phyloP scores from a whole-genome alignment of 2,888 invertebrate genomes.

The Smittia aterrima region DNA sequence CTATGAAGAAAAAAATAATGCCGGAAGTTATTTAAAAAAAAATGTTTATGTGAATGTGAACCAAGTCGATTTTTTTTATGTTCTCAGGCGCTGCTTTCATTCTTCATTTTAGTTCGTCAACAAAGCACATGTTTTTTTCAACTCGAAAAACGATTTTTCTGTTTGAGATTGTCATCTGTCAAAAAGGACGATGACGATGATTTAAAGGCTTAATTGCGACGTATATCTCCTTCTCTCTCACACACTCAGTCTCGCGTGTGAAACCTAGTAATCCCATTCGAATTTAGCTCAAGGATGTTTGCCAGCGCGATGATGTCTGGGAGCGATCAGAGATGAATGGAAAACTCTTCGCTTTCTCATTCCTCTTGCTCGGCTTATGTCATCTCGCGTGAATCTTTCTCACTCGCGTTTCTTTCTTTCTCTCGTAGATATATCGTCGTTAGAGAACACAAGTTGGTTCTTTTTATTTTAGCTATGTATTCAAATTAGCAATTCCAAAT shows the following conservation, averaged over 20 bases:
- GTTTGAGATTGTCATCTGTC: constrained; percentile 29
- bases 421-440: background rate
- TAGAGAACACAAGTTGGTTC: background rate
- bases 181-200: constrained; percentile 20
- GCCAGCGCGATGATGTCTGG: background rate
- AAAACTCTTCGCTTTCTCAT: background rate
- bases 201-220: background rate
- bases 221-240: background rate
- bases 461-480: constrained; percentile 5
- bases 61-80: constrained; percentile 20
- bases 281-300: constrained; percentile 40
- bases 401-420: background rate
- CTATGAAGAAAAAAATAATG: constrained; percentile 39
- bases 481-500: constrained; percentile 41
- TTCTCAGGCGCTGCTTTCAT: constrained; percentile 22
- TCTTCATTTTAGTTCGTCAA: background rate
- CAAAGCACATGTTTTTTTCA: constrained; percentile 10
- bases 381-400: constrained; percentile 16
- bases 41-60: constrained; percentile 34
- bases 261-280: background rate
- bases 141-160: background rate
- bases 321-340: background rate
- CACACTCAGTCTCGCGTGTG: too few species aligned
- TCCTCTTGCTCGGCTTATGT: constrained; percentile 1
- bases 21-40: constrained; percentile 42